Base-by-base conservation (phyloP, 2,113 vertebrate species). In the Amphiprion ocellaris region DNA sequence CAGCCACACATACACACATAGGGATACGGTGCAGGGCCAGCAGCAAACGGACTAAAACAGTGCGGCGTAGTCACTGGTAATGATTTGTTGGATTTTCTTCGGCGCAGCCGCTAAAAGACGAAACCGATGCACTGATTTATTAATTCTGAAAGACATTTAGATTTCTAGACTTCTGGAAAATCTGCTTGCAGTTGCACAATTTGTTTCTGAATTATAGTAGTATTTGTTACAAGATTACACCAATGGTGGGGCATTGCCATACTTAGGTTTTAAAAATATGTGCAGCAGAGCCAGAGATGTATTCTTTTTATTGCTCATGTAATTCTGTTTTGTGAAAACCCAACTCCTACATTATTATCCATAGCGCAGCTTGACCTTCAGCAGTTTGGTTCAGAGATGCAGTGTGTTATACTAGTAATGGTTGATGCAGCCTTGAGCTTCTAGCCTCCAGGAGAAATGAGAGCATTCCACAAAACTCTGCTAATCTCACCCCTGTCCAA, bases 11-110 rank as follows among this genome's bases (percentile, higher is more conserved):
- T 15, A 46, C 54, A 87, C 21, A 19, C 39, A 64, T 52, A 16
- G n/a, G 52, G 50, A 16, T 30, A 49, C 44, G 26, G 59, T 10
- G 60, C 63, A 62, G 61, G 12, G 52, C 74, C 60, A 39, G 33
- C 54, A 63, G 59, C 28, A 19, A 10, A n/a, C 24, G 24, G 30
- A 56, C 17, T 81, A 58, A 80, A 69, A 79, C 61, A 54, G 41
- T 62, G 69, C 52, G 21, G 19, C 47, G 74, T 60, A 62, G 59
- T 24, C 1, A 11, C 68, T 49, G 47, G 24, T 44, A 44, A 39
- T 12, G 0, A 56, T 59, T 67, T 68, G 26, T 56, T 76, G 8
- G n/a, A 47, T 60, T 58, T 30, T 70, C 49, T 67, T 30, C 44
- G 52, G 44, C 37, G 53, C 53, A 68, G 44, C 30, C 1, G n/a